phyloP scores from a whole-genome alignment of 2,797 vertebrate genomes.

The Diplodus puntazzo region DNA sequence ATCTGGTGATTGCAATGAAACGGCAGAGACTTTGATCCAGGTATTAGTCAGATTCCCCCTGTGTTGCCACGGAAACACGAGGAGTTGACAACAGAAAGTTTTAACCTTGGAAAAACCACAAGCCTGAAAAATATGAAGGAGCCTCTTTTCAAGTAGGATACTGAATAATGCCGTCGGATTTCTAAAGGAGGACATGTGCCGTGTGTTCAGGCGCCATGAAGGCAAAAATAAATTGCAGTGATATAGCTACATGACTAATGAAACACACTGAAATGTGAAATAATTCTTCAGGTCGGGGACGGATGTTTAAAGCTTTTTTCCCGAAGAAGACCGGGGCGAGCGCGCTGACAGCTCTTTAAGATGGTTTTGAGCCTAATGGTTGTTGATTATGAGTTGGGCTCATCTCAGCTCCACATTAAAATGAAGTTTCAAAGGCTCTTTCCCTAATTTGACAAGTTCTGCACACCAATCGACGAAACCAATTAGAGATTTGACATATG shows the following conservation, averaged over 20 bases:
- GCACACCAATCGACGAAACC: conserved; percentile 18
- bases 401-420: conserved; percentile 13
- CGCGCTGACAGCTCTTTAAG: conserved; percentile 1
- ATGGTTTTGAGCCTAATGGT: conserved; percentile 24
- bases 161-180: neutral
- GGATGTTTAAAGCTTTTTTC: neutral
- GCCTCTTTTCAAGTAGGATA: neutral
- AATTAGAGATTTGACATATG: conserved; percentile 7
- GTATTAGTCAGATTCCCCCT: conserved; percentile 24
- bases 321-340: neutral
- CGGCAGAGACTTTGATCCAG: conserved; percentile 22
- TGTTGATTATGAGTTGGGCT: conserved; percentile 25
- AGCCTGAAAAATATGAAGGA: conserved; percentile 10
- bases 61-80: conserved; percentile 32
- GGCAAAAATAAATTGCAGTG: neutral
- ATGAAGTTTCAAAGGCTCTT: conserved; percentile 24
- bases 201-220: neutral
- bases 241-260: neutral
- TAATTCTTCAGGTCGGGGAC: neutral
- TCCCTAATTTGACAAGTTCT: conserved; percentile 28
- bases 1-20: conserved; percentile 18
- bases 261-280: neutral
- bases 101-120: conserved; percentile 31
- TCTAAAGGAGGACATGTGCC: neutral
- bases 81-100: conserved; percentile 12